These are phyloP conservation scores for Melipona beecheii DNA, from an alignment of 2,888 invertebrate species.

Conservation along the genomic window DNA sequence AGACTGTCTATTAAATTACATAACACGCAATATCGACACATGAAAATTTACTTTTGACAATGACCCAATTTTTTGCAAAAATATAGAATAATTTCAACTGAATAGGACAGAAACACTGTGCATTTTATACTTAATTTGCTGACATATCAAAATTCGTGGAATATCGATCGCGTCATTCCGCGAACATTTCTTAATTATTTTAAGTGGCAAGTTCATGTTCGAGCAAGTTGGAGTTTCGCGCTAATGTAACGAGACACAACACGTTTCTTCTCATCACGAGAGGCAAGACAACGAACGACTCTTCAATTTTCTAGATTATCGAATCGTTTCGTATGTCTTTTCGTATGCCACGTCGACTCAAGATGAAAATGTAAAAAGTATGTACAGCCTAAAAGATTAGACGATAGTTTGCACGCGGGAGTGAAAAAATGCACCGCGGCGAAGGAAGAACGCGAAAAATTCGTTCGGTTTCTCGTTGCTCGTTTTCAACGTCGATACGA, in stretches of 20 bases:
- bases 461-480: slow-evolving; percentile 17
- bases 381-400: neutral
- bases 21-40: too few species aligned
- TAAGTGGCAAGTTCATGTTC: neutral
- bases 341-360: neutral
- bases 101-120: neutral
- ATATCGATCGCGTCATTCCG: neutral
- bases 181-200: neutral
- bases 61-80: too few species aligned
- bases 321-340: neutral
- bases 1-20: too few species aligned
- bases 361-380: neutral
- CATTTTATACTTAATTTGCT: neutral
- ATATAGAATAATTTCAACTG: neutral
- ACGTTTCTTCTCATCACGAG: neutral
- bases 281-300: neutral
- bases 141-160: neutral
- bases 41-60: neutral
- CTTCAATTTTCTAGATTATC: slow-evolving; percentile 17
- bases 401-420: slow-evolving; percentile 22
- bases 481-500: slow-evolving; percentile 11
- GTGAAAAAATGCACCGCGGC: slow-evolving; percentile 18
- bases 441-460: neutral
- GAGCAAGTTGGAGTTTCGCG: neutral
- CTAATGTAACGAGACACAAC: neutral